These are phyloP conservation scores for Heliconius eleuchia DNA, from an alignment of 1,140 invertebrate genomes.

Conservation along the genomic window DNA sequence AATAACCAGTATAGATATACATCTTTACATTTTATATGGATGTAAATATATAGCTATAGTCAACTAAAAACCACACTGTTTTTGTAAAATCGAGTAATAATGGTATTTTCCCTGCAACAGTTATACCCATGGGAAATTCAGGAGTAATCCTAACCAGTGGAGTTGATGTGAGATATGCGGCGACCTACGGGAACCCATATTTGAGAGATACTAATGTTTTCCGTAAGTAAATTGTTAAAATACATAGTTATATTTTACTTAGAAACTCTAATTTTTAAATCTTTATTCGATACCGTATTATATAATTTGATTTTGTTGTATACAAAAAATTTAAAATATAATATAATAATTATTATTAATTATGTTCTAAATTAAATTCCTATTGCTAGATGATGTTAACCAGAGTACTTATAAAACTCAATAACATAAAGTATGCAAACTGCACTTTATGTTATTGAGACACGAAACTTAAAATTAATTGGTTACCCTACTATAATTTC, in stretches of 20 bases:
- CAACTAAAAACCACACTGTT: constrained; percentile 18
- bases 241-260: neutral
- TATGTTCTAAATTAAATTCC: no score
- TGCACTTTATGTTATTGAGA: no score
- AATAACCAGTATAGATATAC: neutral
- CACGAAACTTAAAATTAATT: no score
- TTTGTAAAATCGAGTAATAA: constrained; percentile 20
- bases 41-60: neutral
- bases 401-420: no score
- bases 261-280: neutral
- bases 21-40: neutral
- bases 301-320: no score
- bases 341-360: no score
- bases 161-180: constrained; percentile 92
- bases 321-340: no score
- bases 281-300: no score
- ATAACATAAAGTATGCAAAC: no score
- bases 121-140: constrained; percentile 67
- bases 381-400: no score
- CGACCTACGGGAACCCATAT: constrained; percentile 94
- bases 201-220: constrained; percentile 81
- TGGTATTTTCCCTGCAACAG: constrained; percentile 39
- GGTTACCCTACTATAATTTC: no score
- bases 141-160: constrained; percentile 67
- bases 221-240: constrained; percentile 47